A percentile compares a stretch with the other conserved stretches of the same genome.
Evolutionary conservation across 2,888 invertebrate genomes (phyloP).

Genomic region (Ctenicera cuprea): DNA sequence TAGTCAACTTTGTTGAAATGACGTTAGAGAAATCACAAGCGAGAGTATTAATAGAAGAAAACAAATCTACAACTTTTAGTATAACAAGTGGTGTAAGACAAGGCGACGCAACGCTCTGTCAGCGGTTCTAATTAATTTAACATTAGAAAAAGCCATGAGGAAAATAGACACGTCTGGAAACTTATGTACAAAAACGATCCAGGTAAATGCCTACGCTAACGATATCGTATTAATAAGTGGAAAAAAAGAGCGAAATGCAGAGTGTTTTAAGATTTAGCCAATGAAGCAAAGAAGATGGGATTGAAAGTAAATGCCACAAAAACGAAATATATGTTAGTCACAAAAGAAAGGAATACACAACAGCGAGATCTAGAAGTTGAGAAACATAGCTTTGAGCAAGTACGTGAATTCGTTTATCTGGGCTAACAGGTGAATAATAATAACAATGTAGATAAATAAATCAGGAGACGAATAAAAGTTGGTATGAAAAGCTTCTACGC

Average conservation of each 20-base stretch:
- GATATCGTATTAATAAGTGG: background rate
- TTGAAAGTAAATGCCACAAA: background rate
- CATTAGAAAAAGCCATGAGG: background rate
- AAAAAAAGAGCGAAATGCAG: no score
- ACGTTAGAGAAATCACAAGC: no score
- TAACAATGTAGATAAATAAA: background rate
- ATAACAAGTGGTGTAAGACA: background rate
- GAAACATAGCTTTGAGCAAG: background rate
- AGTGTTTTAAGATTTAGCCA: no score
- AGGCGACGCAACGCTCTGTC: no score
- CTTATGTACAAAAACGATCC: background rate
- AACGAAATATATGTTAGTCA: slow-evolving; percentile 6
- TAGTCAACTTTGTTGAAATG: no score
- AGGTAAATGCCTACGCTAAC: background rate
- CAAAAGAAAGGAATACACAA: no score
- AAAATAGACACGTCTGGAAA: background rate
- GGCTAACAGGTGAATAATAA: background rate
- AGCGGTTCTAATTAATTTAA: background rate
- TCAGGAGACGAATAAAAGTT: background rate
- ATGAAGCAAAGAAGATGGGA: no score
- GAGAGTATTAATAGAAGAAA: no score
- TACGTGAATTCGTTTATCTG: background rate
- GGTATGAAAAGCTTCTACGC: slow-evolving; percentile 7
- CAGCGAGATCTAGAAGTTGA: slow-evolving; percentile 3
- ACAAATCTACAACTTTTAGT: no score